phyloP scores from a whole-genome alignment of 2,113 vertebrate genomes.

The Pimephales promelas region DNA sequence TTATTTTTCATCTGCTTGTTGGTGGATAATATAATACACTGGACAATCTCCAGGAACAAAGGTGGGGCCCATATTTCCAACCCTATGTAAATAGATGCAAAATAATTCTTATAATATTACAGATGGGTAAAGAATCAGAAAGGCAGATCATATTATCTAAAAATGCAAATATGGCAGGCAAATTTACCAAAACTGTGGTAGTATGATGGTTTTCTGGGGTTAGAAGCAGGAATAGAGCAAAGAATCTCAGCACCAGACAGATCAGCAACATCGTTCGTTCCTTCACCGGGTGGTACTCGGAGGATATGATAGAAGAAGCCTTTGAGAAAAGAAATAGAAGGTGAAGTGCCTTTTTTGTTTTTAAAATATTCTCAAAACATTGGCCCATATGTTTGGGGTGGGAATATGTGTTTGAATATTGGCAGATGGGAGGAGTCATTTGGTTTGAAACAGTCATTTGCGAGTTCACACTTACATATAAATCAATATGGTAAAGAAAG shows the following conservation, averaged over 20 bases:
- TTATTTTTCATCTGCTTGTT: background rate
- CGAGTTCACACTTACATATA: too few relatives aligned
- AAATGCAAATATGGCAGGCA: background rate
- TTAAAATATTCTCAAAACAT: too few relatives aligned
- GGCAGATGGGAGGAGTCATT: background rate
- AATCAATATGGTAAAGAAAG: too few relatives aligned
- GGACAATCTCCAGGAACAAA: background rate
- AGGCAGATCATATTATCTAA: background rate
- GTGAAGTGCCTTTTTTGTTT: background rate
- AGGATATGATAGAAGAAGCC: slow-evolving; percentile 88
- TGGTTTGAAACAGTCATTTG: background rate
- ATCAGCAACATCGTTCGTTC: slow-evolving; percentile 67
- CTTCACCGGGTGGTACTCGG: slow-evolving; percentile 76
- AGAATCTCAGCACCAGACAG: slow-evolving; percentile 82
- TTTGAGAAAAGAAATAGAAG: slow-evolving; percentile 53
- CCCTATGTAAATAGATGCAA: background rate
- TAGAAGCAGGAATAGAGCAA: slow-evolving; percentile 81
- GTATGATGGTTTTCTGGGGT: slow-evolving; percentile 85
- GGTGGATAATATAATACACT: background rate
- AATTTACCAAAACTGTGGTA: slow-evolving; percentile 91
- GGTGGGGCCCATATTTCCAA: background rate
- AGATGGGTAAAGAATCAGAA: background rate
- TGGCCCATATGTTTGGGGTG: background rate
- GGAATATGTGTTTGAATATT: background rate
- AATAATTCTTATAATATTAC: background rate